Base-by-base conservation (phyloP, 1,140 invertebrate genomes). In the Drosophila sturtevanti region DNA sequence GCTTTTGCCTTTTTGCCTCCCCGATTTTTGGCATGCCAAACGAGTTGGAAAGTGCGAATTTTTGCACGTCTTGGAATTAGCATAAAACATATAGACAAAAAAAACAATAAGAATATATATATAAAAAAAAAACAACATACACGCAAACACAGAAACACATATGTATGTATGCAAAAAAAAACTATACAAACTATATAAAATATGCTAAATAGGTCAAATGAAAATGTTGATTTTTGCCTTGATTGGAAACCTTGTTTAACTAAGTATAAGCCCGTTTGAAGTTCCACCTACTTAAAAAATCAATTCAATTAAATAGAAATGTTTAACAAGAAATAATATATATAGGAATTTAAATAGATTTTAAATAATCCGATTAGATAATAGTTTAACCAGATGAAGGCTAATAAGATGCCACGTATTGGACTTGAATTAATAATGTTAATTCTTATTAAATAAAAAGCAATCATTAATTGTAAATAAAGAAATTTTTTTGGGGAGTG, bases 1-100 rank as follows among this genome's bases (percentile, higher is more conserved):
- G 27, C 27, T 6, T 31, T 31, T 31, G 27, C 27, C 27, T 10
- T 10, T 44, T 18, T 48, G 16, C 18, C 11, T 35, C 11, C 11
- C 34, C 16, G 65, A 59, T 58, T 77, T 77, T 77, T 65, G 68
- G 72, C 66, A 69, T 72, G 52, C 63, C 72, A 84, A 86, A 86
- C 82, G 75, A 87, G 82, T 87, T 87, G 82, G 82, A 87, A 87
- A 87, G 82, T 87, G 82, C 84, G 82, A 87, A 87, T 87, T 87
- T 87, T 87, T 87, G 79, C 82, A 87, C 82, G 82, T 82, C 77
- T 73, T 63, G 58, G 64, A 77, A 87, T 89, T 89, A 89, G 82
- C 84, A 87, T 89, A 84, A 77, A 70, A 73, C 72, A 64, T 68
- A 72, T 58, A 84, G 27, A 31, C 27, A 31, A 31, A 4, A 31